phyloP scores from a whole-genome alignment of 2,888 invertebrate genomes.

The Oxystoma pomonae region DNA sequence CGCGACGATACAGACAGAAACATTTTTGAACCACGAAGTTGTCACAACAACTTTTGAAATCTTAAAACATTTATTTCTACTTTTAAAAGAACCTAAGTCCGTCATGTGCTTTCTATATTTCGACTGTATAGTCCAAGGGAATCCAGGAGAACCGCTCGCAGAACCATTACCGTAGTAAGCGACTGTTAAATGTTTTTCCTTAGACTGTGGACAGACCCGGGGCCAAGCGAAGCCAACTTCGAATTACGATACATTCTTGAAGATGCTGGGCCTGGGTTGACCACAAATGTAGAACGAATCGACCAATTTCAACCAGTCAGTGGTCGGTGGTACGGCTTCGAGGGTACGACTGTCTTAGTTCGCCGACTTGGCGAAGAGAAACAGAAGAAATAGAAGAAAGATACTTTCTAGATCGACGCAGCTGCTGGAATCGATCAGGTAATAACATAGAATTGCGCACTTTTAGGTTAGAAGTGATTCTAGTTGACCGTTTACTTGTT shows the following conservation, averaged over 20 bases:
- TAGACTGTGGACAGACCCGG: slow-evolving; percentile 12
- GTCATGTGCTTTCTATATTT: no score
- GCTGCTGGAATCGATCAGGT: neutral
- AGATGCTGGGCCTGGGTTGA: slow-evolving; percentile 5
- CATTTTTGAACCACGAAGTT: no score
- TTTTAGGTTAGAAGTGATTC: neutral
- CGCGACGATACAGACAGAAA: no score
- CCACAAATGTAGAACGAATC: slow-evolving; percentile 20
- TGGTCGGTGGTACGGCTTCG: neutral
- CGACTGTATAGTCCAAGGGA: no score
- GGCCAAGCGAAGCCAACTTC: slow-evolving; percentile 13
- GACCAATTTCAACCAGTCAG: slow-evolving; percentile 2
- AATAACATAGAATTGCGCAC: neutral
- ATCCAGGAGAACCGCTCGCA: no score
- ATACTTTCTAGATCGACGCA: neutral
- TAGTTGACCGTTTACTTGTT: neutral
- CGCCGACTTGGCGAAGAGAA: neutral
- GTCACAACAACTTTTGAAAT: no score
- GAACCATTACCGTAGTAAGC: no score
- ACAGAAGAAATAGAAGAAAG: neutral
- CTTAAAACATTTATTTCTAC: no score
- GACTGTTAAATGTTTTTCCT: neutral
- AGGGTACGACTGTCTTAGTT: neutral
- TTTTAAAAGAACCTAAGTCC: no score
- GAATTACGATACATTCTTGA: slow-evolving; percentile 20